Percentiles rank a stretch among this genome's conserved stretches.
phyloP scores from a whole-genome alignment of 35 echinoderm and acorn worm genomes.

The Heliocidaris erythrogramma region DNA sequence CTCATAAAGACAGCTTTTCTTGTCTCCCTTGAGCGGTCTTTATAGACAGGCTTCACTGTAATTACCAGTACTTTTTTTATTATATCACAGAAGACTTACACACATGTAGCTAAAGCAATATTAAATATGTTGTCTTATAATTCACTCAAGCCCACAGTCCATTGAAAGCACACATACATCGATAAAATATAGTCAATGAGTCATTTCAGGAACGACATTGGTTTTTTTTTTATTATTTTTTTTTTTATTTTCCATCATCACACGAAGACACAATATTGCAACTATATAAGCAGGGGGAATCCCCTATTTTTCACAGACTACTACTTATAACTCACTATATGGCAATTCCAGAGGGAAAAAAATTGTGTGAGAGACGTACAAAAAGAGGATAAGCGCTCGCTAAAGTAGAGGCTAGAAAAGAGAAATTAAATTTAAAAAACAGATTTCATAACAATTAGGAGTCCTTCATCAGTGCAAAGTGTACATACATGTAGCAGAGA shows the following conservation, averaged over 20 bases:
- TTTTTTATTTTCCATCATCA: slow-evolving; percentile 53
- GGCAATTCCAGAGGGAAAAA: slow-evolving; percentile 34
- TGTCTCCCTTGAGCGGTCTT: too few species aligned
- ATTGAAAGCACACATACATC: not conserved
- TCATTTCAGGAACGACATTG: not conserved
- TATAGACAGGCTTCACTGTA: too few species aligned
- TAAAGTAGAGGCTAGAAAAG: not conserved
- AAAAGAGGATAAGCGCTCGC: slow-evolving; percentile 19
- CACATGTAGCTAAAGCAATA: too few species aligned
- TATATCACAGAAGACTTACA: too few species aligned
- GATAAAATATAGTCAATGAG: not conserved
- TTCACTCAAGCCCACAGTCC: too few species aligned
- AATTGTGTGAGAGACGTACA: not conserved
- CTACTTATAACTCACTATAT: slow-evolving; percentile 44
- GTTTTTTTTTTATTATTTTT: slow-evolving; percentile 3
- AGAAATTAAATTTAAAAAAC: not conserved
- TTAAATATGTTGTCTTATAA: too few species aligned
- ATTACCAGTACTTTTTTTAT: too few species aligned
- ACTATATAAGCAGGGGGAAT: slow-evolving; percentile 38
- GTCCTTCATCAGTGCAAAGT: not conserved
- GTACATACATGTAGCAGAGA: not conserved
- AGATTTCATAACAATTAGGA: not conserved
- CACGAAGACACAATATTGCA: slow-evolving; percentile 53
- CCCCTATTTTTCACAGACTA: slow-evolving; percentile 22
- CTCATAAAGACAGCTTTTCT: too few species aligned